These are phyloP conservation scores for Papilio xuthus DNA, from an alignment of 1,140 invertebrate species.

Conservation along the genomic window DNA sequence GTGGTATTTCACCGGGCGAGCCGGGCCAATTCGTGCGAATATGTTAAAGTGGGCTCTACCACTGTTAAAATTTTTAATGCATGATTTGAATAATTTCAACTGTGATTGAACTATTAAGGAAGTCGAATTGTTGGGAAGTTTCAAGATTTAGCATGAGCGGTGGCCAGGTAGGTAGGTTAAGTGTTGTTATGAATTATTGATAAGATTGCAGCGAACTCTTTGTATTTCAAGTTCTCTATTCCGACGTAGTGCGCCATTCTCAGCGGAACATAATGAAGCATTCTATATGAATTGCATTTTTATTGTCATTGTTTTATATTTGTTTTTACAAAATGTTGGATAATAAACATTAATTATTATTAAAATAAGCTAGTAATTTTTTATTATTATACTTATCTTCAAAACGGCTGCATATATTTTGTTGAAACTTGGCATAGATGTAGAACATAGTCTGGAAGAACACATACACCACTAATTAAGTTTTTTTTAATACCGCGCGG, in stretches of 20 bases:
- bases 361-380: too few relatives aligned
- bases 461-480: too few relatives aligned
- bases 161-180: slow-evolving; percentile 14
- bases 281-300: slow-evolving; percentile 5
- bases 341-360: background rate
- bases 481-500: too few relatives aligned
- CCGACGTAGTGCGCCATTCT: slow-evolving; percentile 8
- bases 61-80: too few relatives aligned
- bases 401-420: too few relatives aligned
- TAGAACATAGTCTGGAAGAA: too few relatives aligned
- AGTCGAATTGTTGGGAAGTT: background rate
- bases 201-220: slow-evolving; percentile 17
- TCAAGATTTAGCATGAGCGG: slow-evolving; percentile 6
- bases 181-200: slow-evolving; percentile 33
- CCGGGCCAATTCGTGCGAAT: too few relatives aligned
- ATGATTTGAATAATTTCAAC: background rate
- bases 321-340: background rate
- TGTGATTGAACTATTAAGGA: background rate
- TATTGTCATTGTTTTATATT: background rate
- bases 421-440: too few relatives aligned
- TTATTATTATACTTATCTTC: too few relatives aligned
- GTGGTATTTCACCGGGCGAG: too few relatives aligned
- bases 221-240: background rate
- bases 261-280: slow-evolving; percentile 9
- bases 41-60: too few relatives aligned